Evolutionary conservation across 2,888 invertebrate species (phyloP), one percentile per base, ranked within the genome.

Genomic region (Acleris emargana): DNA sequence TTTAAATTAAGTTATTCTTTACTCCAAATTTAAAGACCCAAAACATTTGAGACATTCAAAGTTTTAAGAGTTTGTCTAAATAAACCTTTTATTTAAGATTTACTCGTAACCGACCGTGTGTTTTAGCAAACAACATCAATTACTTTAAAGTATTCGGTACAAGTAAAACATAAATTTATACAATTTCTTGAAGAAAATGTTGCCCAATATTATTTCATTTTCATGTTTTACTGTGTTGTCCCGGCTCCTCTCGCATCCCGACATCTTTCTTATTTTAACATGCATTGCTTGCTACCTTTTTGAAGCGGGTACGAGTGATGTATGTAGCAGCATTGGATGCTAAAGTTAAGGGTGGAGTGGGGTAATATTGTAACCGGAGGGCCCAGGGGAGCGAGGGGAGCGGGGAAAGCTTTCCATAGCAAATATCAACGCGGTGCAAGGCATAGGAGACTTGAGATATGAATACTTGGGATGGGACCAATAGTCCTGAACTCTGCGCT

Each of bases 401-500:
- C 1, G 22, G 28, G 53, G 53, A 28, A 63, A 53, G 58, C 42
- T 52, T 64, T 58, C 53, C 53, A 53, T 49, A 53, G 64, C 38
- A 64, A 64, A 58, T 64, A 64, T 42, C 43, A 28, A 47, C 47
- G 52, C 25, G 42, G 58, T 11, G 18, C 49, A 58, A 58, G 47
- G 32, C 51, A 58, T 4, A 58, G 20, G 53, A 2, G 32, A 22
- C 22, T 25, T 17, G 42, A n/a, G 42, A 13, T 38, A 38, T 38
- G 32, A 32, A 38, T 38, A 13, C 38, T 38, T 1, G 11, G n/a
- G n/a, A 13, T 13, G 38, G 13, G 13, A 38, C 38, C 38, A 38
- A 38, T 38, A 38, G 4, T 38, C 38, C 13, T 9, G 9, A 9
- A 32, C 2, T 9, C 28, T 9, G 4, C 38, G 13, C 3, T 11